A percentile compares a stretch with the other conserved stretches of the same genome.
These are phyloP conservation scores for Forbesichthys papilliferus DNA, from an alignment of 2,113 vertebrate species.

Conservation along the genomic window DNA sequence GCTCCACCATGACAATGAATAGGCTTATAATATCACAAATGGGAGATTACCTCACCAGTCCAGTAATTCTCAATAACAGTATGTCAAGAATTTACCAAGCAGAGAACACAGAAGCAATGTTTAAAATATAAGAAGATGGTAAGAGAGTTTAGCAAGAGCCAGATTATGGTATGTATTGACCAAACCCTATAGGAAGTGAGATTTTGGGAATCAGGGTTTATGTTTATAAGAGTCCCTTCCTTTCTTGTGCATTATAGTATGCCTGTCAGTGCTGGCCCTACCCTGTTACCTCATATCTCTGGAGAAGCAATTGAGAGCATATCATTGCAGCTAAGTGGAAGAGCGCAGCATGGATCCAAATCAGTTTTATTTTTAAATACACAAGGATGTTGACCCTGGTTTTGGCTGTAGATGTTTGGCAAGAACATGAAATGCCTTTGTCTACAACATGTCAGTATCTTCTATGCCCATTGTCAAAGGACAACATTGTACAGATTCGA, in stretches of 20 bases:
- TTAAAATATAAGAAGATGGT: conserved; percentile 10
- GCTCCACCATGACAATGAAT: not conserved
- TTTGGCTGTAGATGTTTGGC: not conserved
- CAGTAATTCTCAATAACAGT: not conserved
- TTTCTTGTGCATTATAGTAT: conserved; percentile 3
- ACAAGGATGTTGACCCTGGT: not conserved
- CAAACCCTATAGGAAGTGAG: conserved; percentile 1
- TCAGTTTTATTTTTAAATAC: not conserved
- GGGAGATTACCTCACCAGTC: conserved; percentile 19
- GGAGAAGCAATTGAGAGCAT: conserved; percentile 41
- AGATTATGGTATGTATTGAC: not conserved
- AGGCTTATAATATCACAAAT: not conserved
- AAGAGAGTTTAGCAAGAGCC: conserved; percentile 15
- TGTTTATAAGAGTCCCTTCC: conserved; percentile 13
- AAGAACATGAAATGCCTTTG: not conserved
- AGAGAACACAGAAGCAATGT: not conserved
- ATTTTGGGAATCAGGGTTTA: conserved; percentile 20
- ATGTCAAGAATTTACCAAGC: not conserved
- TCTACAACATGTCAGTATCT: not conserved
- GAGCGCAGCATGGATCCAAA: conserved; percentile 2
- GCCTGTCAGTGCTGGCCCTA: conserved; percentile 35
- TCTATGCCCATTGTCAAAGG: not conserved
- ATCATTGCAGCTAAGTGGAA: conserved; percentile 5
- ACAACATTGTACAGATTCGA: not conserved
- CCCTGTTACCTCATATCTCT: conserved; percentile 54